phyloP scores from a whole-genome alignment of 1,140 invertebrate species.

The Diuraphis noxia region DNA sequence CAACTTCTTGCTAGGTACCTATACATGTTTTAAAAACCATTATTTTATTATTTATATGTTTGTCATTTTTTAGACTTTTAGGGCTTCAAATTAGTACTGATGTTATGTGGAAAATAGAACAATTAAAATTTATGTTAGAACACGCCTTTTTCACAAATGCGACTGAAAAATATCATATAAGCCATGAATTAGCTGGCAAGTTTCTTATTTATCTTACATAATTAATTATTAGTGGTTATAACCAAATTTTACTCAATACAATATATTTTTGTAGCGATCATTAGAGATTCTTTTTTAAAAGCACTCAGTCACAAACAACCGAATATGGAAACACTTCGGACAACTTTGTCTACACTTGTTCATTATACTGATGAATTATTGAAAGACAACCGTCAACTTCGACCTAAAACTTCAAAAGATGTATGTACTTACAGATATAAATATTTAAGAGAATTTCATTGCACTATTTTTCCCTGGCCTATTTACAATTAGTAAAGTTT shows the following conservation, averaged over 20 bases:
- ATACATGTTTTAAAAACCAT: neutral
- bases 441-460: neutral
- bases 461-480: neutral
- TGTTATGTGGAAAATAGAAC: conserved; percentile 52
- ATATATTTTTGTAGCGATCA: conserved; percentile 14
- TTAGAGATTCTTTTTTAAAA: conserved; percentile 53
- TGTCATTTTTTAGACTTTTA: conserved; percentile 29
- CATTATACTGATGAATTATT: conserved; percentile 41
- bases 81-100: conserved; percentile 43
- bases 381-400: neutral
- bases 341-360: conserved; percentile 43
- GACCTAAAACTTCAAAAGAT: conserved; percentile 33
- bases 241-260: neutral
- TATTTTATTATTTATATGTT: neutral
- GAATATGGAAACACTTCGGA: conserved; percentile 48
- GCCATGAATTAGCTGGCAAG: conserved; percentile 48
- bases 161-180: conserved; percentile 42
- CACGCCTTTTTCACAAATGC: conserved; percentile 35
- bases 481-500: neutral
- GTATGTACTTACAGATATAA: conserved; percentile 1
- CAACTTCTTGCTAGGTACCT: conserved; percentile 51
- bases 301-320: conserved; percentile 52
- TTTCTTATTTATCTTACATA: neutral
- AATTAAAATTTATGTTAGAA: conserved; percentile 53
- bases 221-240: neutral